Evolutionary conservation across 1,140 invertebrate genomes (phyloP), one percentile per base, ranked within the genome.

Genomic region (Lordiphosa collinella): DNA sequence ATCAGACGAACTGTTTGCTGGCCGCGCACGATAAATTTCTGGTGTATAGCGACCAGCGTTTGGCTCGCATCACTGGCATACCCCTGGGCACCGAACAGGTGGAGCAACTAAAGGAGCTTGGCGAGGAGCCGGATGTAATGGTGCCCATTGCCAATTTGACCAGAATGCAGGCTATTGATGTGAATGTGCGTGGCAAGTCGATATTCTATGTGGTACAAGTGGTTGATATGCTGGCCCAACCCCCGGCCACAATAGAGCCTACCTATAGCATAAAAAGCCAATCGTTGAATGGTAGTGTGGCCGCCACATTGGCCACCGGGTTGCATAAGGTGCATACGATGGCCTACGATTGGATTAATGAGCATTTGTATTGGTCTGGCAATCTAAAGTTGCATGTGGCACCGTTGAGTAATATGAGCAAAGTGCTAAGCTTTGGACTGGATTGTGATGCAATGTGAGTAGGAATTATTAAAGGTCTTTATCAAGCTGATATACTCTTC

Each of bases 321-420:
- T 71, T 93, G 92, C 32, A 41, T 0, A 53, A 60, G 16, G 68
- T 84, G 11, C 64, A 76, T 35, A 49, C 89, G 92, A 93, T 89
- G 93, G 94, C 34, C 35, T 91, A 95, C 32, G 95, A 97, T 89
- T 95, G 94, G 94, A 92, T 95, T 79, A 92, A 92, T 37, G 90
- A 92, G 29, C 96, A 96, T 87, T 72, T 97, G 25, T 97, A 96
- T 90, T 97, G 95, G 94, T 93, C 94, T 37, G 94, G 52, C 4
- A 54, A 65, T 12, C 50, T 73, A 16, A 78, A 47, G 46, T 66
- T 90, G 25, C 69, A 68, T 37, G 86, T 88, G 5, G 71, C 86
- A 0, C 74, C 86, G 0, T 8, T 88, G 4, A 55, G 46, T 3
- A 82, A 88, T 31, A 70, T 78, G 56, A 87, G 55, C 25, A 67